Conservation (phyloP, 1,140 invertebrate genomes). For the Anagrus nilaparvatae region DNA sequence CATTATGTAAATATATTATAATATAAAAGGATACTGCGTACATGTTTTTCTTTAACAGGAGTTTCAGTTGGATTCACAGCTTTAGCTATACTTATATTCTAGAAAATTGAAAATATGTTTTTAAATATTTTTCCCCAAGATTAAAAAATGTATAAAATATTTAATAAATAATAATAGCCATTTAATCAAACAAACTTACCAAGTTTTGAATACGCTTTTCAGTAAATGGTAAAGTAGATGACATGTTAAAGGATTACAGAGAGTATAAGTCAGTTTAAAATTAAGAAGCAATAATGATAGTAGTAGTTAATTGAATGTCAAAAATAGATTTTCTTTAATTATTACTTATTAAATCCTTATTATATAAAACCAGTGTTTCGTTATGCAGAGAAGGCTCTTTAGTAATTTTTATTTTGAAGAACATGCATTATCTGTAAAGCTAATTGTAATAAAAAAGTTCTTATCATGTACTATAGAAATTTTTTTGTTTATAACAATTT, state of each 20-base stretch:
- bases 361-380: too few species aligned
- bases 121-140: slow-evolving; percentile 1
- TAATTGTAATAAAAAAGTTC: slow-evolving; percentile 19
- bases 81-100: slow-evolving; percentile 78
- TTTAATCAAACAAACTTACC: slow-evolving; percentile 28
- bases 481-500: too few species aligned
- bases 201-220: slow-evolving; percentile 39
- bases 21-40: slow-evolving; percentile 64
- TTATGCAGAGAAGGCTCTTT: too few species aligned
- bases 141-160: neutral
- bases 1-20: neutral
- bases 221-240: slow-evolving; percentile 34
- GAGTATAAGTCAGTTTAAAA: slow-evolving; percentile 14
- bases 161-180: neutral
- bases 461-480: too few species aligned
- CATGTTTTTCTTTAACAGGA: slow-evolving; percentile 95
- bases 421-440: slow-evolving; percentile 31
- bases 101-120: slow-evolving; percentile 32
- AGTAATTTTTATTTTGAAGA: slow-evolving; percentile 17
- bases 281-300: too few species aligned
- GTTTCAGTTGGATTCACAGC: slow-evolving; percentile 81
- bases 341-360: too few species aligned
- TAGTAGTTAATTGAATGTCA: too few species aligned
- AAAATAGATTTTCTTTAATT: too few species aligned
- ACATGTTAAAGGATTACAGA: slow-evolving; percentile 32